These are phyloP conservation scores for Andricus grossulariae DNA, from an alignment of 1,140 invertebrate species.

Conservation along the genomic window DNA sequence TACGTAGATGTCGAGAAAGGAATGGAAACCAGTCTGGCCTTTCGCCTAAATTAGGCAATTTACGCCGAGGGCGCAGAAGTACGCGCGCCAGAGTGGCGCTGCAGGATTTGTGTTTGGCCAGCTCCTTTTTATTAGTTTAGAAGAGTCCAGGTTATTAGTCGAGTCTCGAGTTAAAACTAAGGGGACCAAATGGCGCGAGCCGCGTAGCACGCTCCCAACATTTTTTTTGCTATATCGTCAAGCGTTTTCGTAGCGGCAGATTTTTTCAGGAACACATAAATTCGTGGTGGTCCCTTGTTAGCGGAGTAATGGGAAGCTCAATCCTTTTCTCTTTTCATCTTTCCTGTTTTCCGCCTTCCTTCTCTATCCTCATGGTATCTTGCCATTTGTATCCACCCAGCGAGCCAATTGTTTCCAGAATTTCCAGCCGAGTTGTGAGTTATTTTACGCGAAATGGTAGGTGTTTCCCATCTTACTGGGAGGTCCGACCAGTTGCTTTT, in stretches of 20 bases:
- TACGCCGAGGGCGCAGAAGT: slow-evolving; percentile 50
- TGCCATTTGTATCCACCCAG: slow-evolving; percentile 33
- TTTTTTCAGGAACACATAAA: slow-evolving; percentile 46
- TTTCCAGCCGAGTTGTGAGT: slow-evolving; percentile 41
- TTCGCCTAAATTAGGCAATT: slow-evolving; percentile 68
- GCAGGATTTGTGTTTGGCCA: slow-evolving; percentile 10
- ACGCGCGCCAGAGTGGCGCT: too few species aligned
- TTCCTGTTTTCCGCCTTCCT: slow-evolving; percentile 37
- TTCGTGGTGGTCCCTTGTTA: slow-evolving; percentile 58
- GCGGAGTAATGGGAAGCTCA: slow-evolving; percentile 46
- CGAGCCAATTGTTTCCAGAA: slow-evolving; percentile 50
- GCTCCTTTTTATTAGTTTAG: slow-evolving; percentile 43
- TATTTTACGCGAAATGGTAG: slow-evolving; percentile 50
- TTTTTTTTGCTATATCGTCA: slow-evolving; percentile 7
- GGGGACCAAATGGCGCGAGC: slow-evolving; percentile 25
- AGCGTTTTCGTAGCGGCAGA: slow-evolving; percentile 32
- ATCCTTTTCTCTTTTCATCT: slow-evolving; percentile 33
- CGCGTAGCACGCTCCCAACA: slow-evolving; percentile 20
- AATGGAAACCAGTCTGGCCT: slow-evolving; percentile 33
- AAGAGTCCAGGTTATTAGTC: slow-evolving; percentile 42
- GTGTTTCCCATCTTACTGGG: slow-evolving; percentile 43
- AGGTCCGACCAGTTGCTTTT: slow-evolving; percentile 34
- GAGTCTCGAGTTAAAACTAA: not conserved
- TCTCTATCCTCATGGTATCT: slow-evolving; percentile 40
- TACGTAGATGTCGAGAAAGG: slow-evolving; percentile 3